Evolutionary conservation across 2,888 invertebrate genomes (phyloP).

Genomic region (Ophioninae sp.): DNA sequence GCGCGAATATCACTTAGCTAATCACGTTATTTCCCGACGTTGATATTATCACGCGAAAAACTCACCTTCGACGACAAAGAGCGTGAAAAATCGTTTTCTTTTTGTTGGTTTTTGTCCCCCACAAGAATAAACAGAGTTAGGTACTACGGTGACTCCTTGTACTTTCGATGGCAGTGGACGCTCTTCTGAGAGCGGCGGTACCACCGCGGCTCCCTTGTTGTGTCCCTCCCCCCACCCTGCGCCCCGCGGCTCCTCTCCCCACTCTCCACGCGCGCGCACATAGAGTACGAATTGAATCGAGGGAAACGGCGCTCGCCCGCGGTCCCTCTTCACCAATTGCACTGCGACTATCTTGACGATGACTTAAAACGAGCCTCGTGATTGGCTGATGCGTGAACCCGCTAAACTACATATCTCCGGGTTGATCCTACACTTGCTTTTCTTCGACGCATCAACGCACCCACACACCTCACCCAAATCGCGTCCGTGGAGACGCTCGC

Average conservation of each 20-base stretch:
- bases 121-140: conserved; percentile 66
- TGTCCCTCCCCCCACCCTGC: conserved; percentile 62
- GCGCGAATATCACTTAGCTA: too few species aligned
- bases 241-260: conserved; percentile 43
- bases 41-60: not conserved
- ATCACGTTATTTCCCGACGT: too few species aligned
- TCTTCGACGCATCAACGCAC: too few species aligned
- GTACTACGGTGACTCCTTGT: conserved; percentile 72
- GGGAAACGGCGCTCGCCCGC: conserved; percentile 71
- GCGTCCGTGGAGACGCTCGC: too few species aligned
- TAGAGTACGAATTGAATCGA: conserved; percentile 63
- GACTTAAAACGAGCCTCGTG: conserved; percentile 61
- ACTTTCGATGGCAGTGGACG: conserved; percentile 78
- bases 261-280: not conserved
- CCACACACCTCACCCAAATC: not conserved
- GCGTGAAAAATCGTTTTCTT: not conserved
- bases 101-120: conserved; percentile 40
- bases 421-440: not conserved
- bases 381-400: conserved; percentile 68
- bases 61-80: conserved; percentile 61
- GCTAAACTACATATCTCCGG: conserved; percentile 65
- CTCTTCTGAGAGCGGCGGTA: conserved; percentile 68
- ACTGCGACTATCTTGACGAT: conserved; percentile 63
- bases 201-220: conserved; percentile 69
- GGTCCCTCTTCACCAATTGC: conserved; percentile 70